Evolutionary conservation across 2,797 vertebrate genomes (phyloP).

Genomic region (Lophotriccus pileatus): DNA sequence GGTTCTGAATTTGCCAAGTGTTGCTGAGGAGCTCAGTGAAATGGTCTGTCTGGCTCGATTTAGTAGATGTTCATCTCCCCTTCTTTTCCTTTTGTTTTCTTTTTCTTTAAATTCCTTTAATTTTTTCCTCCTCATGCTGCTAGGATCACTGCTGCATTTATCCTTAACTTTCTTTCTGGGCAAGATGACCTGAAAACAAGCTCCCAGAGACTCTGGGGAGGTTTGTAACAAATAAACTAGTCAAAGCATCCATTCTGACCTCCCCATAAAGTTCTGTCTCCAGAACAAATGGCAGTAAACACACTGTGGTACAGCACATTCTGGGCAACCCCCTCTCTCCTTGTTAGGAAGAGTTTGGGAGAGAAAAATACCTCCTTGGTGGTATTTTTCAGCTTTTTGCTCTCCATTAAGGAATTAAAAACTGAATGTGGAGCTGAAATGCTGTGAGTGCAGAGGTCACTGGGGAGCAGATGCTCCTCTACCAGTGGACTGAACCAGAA

Average conservation of each 20-base stretch:
- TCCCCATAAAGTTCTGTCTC: neutral
- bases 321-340: neutral
- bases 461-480: neutral
- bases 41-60: neutral
- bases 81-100: neutral
- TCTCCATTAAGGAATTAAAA: neutral
- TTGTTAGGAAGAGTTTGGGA: neutral
- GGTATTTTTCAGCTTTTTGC: conserved; percentile 1
- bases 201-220: neutral
- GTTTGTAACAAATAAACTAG: conserved; percentile 12
- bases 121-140: neutral
- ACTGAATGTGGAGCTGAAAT: neutral
- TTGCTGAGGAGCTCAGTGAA: neutral
- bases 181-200: conserved; percentile 37
- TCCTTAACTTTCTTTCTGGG: conserved; percentile 1
- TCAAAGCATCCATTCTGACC: neutral
- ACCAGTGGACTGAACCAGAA: neutral
- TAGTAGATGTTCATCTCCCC: neutral
- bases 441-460: neutral
- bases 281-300: conserved; percentile 47
- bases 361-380: neutral
- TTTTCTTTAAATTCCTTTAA: neutral
- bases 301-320: neutral
- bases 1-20: neutral
- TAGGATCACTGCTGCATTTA: neutral